Percentiles rank a stretch among this genome's conserved stretches.
Conservation (phyloP, 1,140 invertebrate genomes). For the Apis cerana region DNA sequence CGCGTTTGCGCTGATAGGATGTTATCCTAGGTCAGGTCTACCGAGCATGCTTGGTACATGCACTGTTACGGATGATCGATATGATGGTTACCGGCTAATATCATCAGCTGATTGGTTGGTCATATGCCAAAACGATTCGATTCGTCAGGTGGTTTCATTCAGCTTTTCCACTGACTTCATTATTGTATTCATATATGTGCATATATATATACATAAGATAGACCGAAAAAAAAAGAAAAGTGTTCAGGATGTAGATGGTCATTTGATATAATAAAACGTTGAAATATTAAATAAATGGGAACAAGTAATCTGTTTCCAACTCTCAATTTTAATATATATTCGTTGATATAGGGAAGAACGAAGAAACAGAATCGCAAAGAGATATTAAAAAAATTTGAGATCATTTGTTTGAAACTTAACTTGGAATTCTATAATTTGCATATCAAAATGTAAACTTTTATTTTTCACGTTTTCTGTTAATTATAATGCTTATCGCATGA, state of each 20-base stretch:
- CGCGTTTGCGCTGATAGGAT: constrained; percentile 23
- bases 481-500: too few relatives aligned
- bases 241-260: background rate
- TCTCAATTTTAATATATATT: background rate
- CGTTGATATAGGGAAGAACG: background rate
- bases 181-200: too few relatives aligned
- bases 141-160: constrained; percentile 58
- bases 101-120: constrained; percentile 53
- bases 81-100: constrained; percentile 14
- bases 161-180: constrained; percentile 7
- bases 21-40: constrained; percentile 41
- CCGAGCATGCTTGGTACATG: constrained; percentile 24
- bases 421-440: background rate
- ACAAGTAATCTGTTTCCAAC: background rate
- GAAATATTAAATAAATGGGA: background rate
- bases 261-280: background rate
- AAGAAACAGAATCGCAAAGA: background rate
- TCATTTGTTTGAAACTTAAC: too few relatives aligned
- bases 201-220: background rate
- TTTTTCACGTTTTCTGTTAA: background rate
- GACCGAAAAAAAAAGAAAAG: too few relatives aligned
- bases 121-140: constrained; percentile 32
- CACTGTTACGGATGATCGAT: constrained; percentile 36
- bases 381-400: background rate
- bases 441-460: background rate